phyloP scores from a whole-genome alignment of 2,888 invertebrate genomes.

The Ceratothoa steindachneri region DNA sequence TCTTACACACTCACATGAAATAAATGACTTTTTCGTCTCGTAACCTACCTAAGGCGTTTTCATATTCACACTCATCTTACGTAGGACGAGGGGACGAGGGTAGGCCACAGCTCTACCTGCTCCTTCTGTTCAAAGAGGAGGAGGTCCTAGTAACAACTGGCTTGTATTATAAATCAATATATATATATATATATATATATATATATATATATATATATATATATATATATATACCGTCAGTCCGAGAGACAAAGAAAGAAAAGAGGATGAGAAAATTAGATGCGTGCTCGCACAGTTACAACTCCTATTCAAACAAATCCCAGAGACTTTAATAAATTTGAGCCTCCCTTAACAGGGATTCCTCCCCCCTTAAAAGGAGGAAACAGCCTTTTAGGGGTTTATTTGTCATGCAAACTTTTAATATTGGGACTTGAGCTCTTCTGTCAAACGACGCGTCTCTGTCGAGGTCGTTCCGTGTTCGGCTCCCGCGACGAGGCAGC shows the following conservation, averaged over 20 bases:
- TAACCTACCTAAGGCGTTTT: no score
- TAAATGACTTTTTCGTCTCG: no score
- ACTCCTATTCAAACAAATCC: not conserved
- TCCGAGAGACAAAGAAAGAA: not conserved
- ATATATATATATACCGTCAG: not conserved
- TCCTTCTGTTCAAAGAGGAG: not conserved
- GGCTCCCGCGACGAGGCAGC: not conserved
- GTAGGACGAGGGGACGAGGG: no score
- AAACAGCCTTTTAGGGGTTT: not conserved
- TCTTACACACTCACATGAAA: no score
- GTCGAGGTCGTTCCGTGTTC: not conserved
- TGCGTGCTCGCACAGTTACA: not conserved
- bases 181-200: conserved; percentile 10
- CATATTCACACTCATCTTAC: no score
- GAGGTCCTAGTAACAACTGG: no score
- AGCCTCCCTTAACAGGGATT: not conserved
- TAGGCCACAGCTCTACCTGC: no score
- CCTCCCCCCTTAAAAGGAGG: not conserved
- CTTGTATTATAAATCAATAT: conserved; percentile 4
- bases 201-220: conserved; percentile 13
- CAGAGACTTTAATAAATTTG: not conserved
- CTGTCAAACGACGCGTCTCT: not conserved
- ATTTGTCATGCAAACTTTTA: not conserved
- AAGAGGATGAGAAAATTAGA: not conserved
- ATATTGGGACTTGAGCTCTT: not conserved